phyloP scores from a whole-genome alignment of 2,797 vertebrate genomes.

The Iguana delicatissima region DNA sequence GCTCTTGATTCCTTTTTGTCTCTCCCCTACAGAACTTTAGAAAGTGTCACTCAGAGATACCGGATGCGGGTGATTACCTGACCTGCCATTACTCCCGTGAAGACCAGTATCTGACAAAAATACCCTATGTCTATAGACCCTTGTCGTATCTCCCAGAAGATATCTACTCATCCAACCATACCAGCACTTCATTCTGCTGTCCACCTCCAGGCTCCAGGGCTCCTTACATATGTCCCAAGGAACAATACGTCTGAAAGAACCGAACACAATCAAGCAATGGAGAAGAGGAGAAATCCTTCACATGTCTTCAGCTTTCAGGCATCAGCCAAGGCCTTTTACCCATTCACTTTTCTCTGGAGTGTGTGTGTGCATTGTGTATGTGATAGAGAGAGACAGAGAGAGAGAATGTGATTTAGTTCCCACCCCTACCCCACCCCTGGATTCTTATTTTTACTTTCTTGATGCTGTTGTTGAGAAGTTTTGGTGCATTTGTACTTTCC shows the following conservation, averaged over 20 bases:
- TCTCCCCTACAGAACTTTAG: slow-evolving; percentile 84
- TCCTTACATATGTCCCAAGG: slow-evolving; percentile 84
- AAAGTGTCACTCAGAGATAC: slow-evolving; percentile 84
- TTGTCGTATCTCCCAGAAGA: slow-evolving; percentile 84
- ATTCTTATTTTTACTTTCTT: not conserved
- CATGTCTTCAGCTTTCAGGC: not conserved
- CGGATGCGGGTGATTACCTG: slow-evolving; percentile 87
- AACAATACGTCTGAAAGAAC: slow-evolving; percentile 85
- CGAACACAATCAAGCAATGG: slow-evolving; percentile 14
- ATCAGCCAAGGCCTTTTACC: slow-evolving; percentile 52
- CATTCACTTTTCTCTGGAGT: not conserved
- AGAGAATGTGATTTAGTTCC: too few species aligned
- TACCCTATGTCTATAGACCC: slow-evolving; percentile 79
- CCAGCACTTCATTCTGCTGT: slow-evolving; percentile 80
- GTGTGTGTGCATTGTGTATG: not conserved
- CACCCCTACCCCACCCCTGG: too few species aligned
- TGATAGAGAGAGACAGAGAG: not conserved
- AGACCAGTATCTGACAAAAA: slow-evolving; percentile 80
- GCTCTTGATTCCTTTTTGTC: not conserved
- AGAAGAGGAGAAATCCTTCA: slow-evolving; percentile 37
- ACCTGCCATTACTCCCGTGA: slow-evolving; percentile 82
- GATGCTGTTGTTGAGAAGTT: not conserved
- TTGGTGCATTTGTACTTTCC: slow-evolving; percentile 37
- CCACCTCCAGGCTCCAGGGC: slow-evolving; percentile 81
- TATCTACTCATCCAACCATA: slow-evolving; percentile 79